phyloP scores from a whole-genome alignment of 1,140 invertebrate genomes.

The Leptinotarsa lineolata region DNA sequence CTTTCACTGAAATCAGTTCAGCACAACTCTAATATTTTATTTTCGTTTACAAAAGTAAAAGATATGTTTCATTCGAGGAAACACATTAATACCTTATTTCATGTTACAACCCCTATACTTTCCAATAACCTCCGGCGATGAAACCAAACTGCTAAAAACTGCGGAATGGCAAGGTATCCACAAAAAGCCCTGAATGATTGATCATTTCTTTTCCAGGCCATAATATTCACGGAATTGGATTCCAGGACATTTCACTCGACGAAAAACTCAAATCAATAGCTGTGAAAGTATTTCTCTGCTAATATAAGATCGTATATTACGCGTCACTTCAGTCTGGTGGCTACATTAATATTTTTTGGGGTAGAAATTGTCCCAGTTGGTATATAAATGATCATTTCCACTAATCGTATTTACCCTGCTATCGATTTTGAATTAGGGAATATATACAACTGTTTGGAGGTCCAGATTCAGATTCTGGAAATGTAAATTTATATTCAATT shows the following conservation, averaged over 20 bases:
- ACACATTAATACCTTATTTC: no score
- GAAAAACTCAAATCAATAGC: constrained; percentile 4
- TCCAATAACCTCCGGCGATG: no score
- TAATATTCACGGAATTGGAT: not conserved
- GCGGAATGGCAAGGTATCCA: no score
- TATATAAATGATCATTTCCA: constrained; percentile 25
- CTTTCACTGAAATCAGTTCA: no score
- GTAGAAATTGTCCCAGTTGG: not conserved
- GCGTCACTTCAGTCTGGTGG: constrained; percentile 5
- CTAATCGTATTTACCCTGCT: constrained; percentile 24
- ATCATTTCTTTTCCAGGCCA: not conserved
- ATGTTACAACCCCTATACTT: no score
- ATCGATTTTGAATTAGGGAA: constrained; percentile 22
- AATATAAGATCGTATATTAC: not conserved
- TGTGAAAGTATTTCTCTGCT: not conserved
- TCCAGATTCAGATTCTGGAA: not conserved
- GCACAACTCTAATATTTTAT: no score
- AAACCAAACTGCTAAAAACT: no score
- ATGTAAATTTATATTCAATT: constrained; percentile 1
- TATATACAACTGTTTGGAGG: not conserved
- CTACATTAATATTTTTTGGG: constrained; percentile 25
- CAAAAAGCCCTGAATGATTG: not conserved
- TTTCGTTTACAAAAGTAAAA: no score
- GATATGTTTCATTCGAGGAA: no score
- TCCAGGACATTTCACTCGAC: not conserved